Conservation (phyloP, 1,140 invertebrate genomes). For the Bombus polaris region DNA sequence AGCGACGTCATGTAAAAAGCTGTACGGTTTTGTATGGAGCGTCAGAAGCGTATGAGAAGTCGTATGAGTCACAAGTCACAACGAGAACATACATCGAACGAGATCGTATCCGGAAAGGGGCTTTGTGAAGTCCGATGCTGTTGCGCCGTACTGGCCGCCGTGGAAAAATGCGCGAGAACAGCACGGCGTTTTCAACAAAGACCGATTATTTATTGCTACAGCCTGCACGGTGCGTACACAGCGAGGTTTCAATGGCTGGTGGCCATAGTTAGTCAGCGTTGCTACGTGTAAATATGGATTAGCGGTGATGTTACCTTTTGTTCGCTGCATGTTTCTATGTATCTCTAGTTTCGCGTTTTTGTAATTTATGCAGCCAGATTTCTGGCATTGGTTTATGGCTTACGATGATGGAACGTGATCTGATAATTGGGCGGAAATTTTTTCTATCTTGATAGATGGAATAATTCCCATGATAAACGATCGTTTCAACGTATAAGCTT, state of each 20-base stretch:
- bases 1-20: neutral
- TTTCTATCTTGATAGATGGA: too few relatives aligned
- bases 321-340: neutral
- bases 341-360: neutral
- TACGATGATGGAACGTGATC: too few relatives aligned
- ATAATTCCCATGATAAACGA: too few relatives aligned
- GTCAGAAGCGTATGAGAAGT: neutral
- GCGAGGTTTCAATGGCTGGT: neutral
- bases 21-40: neutral
- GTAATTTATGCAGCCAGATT: neutral
- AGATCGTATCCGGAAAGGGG: conserved; percentile 14
- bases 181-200: conserved; percentile 24
- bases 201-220: conserved; percentile 25
- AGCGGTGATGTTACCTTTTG: neutral
- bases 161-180: conserved; percentile 11
- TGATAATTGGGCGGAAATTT: too few relatives aligned
- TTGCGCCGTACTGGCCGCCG: neutral
- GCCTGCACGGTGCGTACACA: neutral
- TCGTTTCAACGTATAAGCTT: too few relatives aligned
- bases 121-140: neutral
- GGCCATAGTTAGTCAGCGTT: conserved; percentile 27
- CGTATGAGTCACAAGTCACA: conserved; percentile 26
- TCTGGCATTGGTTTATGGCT: neutral
- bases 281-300: conserved; percentile 1
- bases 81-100: conserved; percentile 22